Evolutionary conservation across 2,888 invertebrate species (phyloP), one percentile per base, ranked within the genome.

Genomic region (Phorcus lineatus): DNA sequence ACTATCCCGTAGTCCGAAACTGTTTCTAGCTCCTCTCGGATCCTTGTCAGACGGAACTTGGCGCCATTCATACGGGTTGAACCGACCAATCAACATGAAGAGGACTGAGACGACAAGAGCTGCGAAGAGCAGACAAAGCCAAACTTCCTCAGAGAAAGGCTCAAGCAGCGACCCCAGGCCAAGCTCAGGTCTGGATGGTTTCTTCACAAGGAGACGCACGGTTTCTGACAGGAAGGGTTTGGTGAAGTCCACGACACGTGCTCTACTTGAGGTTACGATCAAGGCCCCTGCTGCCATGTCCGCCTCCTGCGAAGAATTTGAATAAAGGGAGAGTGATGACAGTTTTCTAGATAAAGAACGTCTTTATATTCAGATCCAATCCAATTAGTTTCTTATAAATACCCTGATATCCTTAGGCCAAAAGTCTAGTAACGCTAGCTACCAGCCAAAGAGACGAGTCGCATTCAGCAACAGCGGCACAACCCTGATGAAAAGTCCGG

Each of bases 1-100:
- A 70, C 85, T 86, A 67, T 85, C 84, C n/a, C 81, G 80, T 36
- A 84, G 77, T 17, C 82, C 84, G 62, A 85, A 86, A 40, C 81
- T 85, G 40, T 83, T 47, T 0, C 83, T 75, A 1, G 81, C 81
- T 16, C 66, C 24, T 40, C 81, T 75, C 3, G 77, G 74, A 66
- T 85, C 85, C 31, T 82, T 82, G n/a, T 84, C 85, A 40, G 75
- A 67, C 7, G 70, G 40, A 1, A 82, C 76, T n/a, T 82, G 75
- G 11, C 80, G 74, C 84, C 86, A 84, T 47, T 84, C 83, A 67
- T 79, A 79, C 9, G 86, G 86, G 40, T 82, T 83, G 74, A 84
- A 83, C 17, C 86, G 83, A 16, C 82, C 83, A 80, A 86, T 83
- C 28, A 86, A 55, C 75, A 82, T 19, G n/a, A 80, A 76, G 6